Evolutionary conservation across 2,888 invertebrate genomes (phyloP).

Genomic region (Lasioglossum calceatum): DNA sequence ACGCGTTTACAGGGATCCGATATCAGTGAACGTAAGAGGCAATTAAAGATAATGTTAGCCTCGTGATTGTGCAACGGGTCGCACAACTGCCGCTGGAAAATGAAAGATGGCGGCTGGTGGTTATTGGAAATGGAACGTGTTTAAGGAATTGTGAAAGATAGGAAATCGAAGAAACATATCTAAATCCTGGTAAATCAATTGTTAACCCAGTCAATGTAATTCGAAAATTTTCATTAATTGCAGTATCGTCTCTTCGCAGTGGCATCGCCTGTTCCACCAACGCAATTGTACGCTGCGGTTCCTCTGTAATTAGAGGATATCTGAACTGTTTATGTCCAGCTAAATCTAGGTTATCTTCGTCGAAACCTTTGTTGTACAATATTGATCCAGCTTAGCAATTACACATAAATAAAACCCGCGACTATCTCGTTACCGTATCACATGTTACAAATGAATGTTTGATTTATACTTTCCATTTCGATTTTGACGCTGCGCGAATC

Average conservation of each 20-base stretch:
- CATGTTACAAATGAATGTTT: background rate
- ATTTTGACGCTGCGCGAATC: background rate
- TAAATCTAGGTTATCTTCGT: background rate
- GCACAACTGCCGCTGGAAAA: background rate
- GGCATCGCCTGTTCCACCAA: background rate
- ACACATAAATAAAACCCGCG: background rate
- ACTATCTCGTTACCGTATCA: background rate
- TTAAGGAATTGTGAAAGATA: background rate
- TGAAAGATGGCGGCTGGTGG: background rate
- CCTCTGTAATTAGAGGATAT: background rate
- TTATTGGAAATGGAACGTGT: background rate
- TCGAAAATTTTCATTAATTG: background rate
- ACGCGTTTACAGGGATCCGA: background rate
- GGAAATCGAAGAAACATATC: background rate
- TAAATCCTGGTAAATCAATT: background rate
- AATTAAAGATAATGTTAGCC: conserved; percentile 17
- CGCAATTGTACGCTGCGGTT: background rate
- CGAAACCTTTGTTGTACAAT: background rate
- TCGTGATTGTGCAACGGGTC: background rate
- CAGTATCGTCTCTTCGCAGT: background rate
- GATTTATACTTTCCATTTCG: background rate
- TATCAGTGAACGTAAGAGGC: conserved; percentile 6
- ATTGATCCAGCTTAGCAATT: background rate
- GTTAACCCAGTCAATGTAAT: background rate
- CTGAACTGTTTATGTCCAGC: background rate